A percentile compares a stretch with the other conserved stretches of the same genome.
phyloP scores from a whole-genome alignment of 2,113 vertebrate genomes.

The Neomonachus schauinslandi region DNA sequence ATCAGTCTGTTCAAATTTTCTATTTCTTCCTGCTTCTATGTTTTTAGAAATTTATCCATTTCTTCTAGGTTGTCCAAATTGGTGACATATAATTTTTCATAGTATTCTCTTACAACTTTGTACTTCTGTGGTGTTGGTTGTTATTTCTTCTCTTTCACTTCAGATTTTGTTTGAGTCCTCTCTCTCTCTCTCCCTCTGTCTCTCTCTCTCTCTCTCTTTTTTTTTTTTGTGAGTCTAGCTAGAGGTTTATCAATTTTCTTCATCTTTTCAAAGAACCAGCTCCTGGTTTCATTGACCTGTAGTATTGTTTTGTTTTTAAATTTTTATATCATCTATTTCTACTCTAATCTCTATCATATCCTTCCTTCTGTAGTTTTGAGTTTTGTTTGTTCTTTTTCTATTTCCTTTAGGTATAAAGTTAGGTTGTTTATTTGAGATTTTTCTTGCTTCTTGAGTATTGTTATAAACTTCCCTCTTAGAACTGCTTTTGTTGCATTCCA shows the following conservation, averaged over 20 bases:
- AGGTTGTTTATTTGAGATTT: no score
- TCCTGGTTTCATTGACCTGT: background rate
- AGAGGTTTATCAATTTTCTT: background rate
- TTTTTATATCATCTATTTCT: background rate
- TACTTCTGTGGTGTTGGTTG: background rate
- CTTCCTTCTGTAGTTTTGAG: background rate
- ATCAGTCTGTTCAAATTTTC: background rate
- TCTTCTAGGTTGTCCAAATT: background rate
- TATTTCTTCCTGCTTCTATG: background rate
- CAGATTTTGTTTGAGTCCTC: background rate
- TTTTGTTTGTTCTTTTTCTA: background rate
- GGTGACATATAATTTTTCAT: background rate
- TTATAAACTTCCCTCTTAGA: no score
- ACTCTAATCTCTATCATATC: background rate
- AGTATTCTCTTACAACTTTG: background rate
- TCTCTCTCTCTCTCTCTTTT: background rate
- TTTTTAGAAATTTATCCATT: background rate
- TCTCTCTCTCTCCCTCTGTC: background rate
- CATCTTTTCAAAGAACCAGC: background rate
- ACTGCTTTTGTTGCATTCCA: no score
- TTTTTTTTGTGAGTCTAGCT: background rate
- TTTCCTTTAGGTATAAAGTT: no score
- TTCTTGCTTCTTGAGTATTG: background rate
- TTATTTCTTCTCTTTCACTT: background rate
- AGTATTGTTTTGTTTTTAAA: background rate